phyloP scores from a whole-genome alignment of 2,113 vertebrate species.

The Psophia crepitans region DNA sequence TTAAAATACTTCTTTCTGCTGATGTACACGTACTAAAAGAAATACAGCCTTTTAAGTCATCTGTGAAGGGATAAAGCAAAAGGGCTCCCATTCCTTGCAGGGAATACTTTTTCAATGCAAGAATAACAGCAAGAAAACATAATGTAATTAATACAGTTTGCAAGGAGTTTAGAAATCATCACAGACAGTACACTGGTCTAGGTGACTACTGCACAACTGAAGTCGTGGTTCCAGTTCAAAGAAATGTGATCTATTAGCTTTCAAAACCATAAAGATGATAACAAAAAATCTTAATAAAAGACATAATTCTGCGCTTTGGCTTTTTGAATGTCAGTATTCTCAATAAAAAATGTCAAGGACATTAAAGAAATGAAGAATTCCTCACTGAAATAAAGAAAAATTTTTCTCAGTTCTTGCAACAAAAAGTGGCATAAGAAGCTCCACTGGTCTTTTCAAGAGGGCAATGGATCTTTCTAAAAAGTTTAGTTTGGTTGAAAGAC shows the following conservation, averaged over 20 bases:
- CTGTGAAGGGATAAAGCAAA: background rate
- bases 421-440: background rate
- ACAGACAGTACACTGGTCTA: background rate
- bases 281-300: background rate
- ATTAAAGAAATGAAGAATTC: background rate
- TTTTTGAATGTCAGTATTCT: background rate
- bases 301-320: background rate
- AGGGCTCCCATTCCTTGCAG: background rate
- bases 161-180: background rate
- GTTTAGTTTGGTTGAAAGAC: conserved; percentile 39
- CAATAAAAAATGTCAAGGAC: background rate
- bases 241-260: background rate
- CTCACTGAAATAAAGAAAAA: background rate
- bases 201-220: background rate
- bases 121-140: background rate
- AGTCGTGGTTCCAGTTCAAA: background rate
- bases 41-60: background rate
- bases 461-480: background rate
- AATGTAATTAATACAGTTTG: background rate
- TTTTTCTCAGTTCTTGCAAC: background rate
- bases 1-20: background rate
- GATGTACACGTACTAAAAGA: background rate
- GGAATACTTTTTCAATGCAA: background rate
- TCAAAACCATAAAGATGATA: background rate
- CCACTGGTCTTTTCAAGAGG: background rate